phyloP scores from a whole-genome alignment of 2,113 vertebrate species.

The Nesogale talazaci region DNA sequence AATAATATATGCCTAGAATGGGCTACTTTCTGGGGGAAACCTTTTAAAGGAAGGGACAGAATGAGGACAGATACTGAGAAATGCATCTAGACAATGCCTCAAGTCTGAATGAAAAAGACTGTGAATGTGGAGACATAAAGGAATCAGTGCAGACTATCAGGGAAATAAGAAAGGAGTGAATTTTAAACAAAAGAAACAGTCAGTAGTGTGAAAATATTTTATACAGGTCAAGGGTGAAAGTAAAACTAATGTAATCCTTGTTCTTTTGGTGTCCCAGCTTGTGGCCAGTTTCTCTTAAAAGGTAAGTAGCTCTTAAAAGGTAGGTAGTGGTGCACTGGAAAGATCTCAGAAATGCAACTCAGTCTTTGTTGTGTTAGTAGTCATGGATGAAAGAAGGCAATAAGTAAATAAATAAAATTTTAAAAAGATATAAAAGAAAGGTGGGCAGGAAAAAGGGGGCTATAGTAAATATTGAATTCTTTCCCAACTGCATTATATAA shows the following conservation, averaged over 20 bases:
- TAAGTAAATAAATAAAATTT: too few species aligned
- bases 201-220: not conserved
- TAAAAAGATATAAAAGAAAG: too few species aligned
- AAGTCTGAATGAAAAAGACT: not conserved
- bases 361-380: conserved; percentile 60
- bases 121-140: not conserved
- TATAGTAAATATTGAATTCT: not conserved
- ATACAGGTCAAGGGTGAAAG: conserved; percentile 13
- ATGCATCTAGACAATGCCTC: too few species aligned
- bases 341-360: not conserved
- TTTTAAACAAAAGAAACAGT: not conserved
- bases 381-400: conserved; percentile 42
- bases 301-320: not conserved
- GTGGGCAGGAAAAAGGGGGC: too few species aligned
- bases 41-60: not conserved
- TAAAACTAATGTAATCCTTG: conserved; percentile 2
- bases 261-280: conserved; percentile 13
- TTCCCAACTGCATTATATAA: conserved; percentile 17
- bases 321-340: not conserved
- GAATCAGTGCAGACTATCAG: not conserved
- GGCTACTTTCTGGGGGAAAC: not conserved
- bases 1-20: not conserved
- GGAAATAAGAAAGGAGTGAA: not conserved
- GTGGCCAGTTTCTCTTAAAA: conserved; percentile 8
- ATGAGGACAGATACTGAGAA: not conserved